Evolutionary conservation across 1,140 invertebrate species (phyloP).

Genomic region (Calephelis virginiensis): DNA sequence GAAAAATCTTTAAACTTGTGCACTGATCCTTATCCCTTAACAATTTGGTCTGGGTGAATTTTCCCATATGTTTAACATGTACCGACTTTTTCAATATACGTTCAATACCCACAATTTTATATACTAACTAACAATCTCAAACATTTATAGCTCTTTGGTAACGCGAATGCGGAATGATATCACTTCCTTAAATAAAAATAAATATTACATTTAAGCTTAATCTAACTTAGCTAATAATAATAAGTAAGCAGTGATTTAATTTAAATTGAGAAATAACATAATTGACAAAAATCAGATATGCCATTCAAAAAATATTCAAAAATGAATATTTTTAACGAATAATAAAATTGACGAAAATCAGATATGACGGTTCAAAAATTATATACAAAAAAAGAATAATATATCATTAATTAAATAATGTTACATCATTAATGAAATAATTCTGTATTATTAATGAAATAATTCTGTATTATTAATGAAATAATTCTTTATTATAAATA

Average conservation of each 20-base stretch:
- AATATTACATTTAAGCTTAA: slow-evolving; percentile 16
- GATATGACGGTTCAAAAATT: background rate
- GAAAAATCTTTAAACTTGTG: background rate
- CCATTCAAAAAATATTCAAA: slow-evolving; percentile 9
- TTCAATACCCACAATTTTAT: slow-evolving; percentile 17
- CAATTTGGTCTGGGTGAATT: background rate
- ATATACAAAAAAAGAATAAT: no score
- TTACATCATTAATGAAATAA: no score
- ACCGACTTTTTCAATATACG: slow-evolving; percentile 15
- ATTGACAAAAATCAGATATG: slow-evolving; percentile 33
- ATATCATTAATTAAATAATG: no score
- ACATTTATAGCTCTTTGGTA: slow-evolving; percentile 21
- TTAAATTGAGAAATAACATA: slow-evolving; percentile 20
- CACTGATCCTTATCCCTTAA: background rate
- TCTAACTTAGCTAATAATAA: slow-evolving; percentile 17
- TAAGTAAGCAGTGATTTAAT: slow-evolving; percentile 16
- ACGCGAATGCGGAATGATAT: slow-evolving; percentile 21
- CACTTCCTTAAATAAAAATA: slow-evolving; percentile 18
- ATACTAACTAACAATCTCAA: slow-evolving; percentile 14
- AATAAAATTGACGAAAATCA: slow-evolving; percentile 3
- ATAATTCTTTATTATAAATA: no score
- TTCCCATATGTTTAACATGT: background rate
- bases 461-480: no score
- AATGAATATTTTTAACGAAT: no score
- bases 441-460: no score